Evolutionary conservation across 1,140 invertebrate genomes (phyloP).

Genomic region (Bicyclus anynana): DNA sequence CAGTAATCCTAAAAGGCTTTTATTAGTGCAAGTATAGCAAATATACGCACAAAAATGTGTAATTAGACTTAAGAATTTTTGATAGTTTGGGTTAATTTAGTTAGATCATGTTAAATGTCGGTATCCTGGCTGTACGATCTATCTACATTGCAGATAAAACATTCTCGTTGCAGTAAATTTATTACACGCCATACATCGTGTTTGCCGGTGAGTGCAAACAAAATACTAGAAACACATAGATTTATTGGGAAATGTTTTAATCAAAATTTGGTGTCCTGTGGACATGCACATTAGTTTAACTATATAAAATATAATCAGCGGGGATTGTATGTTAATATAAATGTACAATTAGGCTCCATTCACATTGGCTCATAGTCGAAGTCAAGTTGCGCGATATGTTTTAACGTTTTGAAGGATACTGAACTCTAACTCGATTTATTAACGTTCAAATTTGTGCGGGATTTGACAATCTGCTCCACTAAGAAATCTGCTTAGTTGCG

Average conservation of each 20-base stretch:
- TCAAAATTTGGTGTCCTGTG: not conserved
- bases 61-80: too few species aligned
- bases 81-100: not conserved
- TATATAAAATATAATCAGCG: not conserved
- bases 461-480: too few species aligned
- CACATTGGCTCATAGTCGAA: too few species aligned
- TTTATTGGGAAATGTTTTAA: not conserved
- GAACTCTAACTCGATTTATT: too few species aligned
- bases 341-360: too few species aligned
- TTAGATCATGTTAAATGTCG: not conserved
- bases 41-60: too few species aligned
- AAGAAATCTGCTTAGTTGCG: too few species aligned
- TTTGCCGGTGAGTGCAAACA: slow-evolving; percentile 63
- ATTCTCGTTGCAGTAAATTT: slow-evolving; percentile 69
- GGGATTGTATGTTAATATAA: not conserved
- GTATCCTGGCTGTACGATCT: slow-evolving; percentile 28
- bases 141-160: slow-evolving; percentile 65
- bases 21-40: not conserved
- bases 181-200: slow-evolving; percentile 56
- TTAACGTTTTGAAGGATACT: too few species aligned
- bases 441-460: too few species aligned
- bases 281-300: not conserved
- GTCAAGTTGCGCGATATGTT: too few species aligned
- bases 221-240: not conserved
- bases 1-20: not conserved